phyloP scores from a whole-genome alignment of 1,140 invertebrate species.

The Cardiocondyla obscurior region DNA sequence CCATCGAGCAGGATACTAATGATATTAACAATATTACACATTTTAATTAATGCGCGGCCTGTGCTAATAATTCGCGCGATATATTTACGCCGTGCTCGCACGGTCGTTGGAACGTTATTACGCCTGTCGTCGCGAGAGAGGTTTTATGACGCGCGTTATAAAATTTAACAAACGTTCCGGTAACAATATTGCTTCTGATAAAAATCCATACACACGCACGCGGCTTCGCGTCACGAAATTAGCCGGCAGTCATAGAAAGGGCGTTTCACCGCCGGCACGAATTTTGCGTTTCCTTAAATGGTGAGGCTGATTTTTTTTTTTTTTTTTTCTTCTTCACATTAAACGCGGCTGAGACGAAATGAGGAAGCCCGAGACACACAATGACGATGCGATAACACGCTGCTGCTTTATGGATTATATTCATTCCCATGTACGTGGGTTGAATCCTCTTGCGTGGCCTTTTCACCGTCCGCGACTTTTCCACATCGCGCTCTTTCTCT shows the following conservation, averaged over 20 bases:
- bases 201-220: neutral
- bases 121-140: neutral
- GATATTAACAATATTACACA: neutral
- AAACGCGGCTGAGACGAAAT: conserved; percentile 53
- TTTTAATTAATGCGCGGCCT: conserved; percentile 34
- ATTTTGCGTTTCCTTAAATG: conserved; percentile 52
- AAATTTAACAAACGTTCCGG: conserved; percentile 16
- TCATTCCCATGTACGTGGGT: conserved; percentile 55
- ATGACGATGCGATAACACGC: conserved; percentile 64
- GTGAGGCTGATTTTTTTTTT: conserved; percentile 20
- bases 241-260: neutral
- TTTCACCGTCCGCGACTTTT: conserved; percentile 15
- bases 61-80: conserved; percentile 19
- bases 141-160: conserved; percentile 1
- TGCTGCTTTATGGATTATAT: conserved; percentile 56
- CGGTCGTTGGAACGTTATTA: neutral
- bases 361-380: conserved; percentile 43
- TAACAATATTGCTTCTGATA: conserved; percentile 10
- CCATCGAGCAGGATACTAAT: conserved; percentile 4
- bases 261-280: neutral
- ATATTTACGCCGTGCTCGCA: neutral
- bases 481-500: neutral
- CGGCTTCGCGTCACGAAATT: conserved; percentile 4
- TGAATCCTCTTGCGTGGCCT: conserved; percentile 45
- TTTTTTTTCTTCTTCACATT: conserved; percentile 12